Percentiles rank a stretch among this genome's conserved stretches.
phyloP scores from a whole-genome alignment of 1,140 invertebrate genomes.

The Heterodera schachtii region DNA sequence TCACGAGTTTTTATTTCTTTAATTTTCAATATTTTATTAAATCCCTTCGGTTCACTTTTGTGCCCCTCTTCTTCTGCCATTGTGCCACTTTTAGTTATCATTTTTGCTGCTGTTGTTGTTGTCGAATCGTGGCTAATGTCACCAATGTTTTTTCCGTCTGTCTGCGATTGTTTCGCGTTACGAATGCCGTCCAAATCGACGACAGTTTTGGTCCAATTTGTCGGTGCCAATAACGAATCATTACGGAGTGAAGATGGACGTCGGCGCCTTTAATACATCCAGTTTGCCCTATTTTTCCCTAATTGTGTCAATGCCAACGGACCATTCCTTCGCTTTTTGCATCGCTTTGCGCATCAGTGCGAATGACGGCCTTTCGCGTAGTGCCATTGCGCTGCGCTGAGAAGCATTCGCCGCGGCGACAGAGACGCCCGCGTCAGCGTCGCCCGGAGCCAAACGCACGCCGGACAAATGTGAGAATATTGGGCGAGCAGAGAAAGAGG shows the following conservation, averaged over 20 bases:
- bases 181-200: not conserved
- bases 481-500: not conserved
- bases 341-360: not conserved
- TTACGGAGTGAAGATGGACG: not conserved
- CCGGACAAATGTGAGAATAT: not conserved
- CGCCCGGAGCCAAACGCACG: not conserved
- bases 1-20: too few relatives aligned
- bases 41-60: too few relatives aligned
- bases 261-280: not conserved
- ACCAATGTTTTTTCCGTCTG: too few relatives aligned
- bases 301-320: not conserved
- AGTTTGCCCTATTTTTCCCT: too few relatives aligned
- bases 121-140: too few relatives aligned
- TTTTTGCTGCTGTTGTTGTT: too few relatives aligned
- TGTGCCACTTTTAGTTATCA: too few relatives aligned
- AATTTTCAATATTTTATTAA: too few relatives aligned
- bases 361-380: not conserved
- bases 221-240: not conserved
- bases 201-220: not conserved
- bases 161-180: too few relatives aligned
- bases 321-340: not conserved
- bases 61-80: too few relatives aligned
- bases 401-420: not conserved
- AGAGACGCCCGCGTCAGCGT: not conserved
- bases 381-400: not conserved